Evolutionary conservation across 2,888 invertebrate genomes (phyloP).

Genomic region (Drosophila meridiana): DNA sequence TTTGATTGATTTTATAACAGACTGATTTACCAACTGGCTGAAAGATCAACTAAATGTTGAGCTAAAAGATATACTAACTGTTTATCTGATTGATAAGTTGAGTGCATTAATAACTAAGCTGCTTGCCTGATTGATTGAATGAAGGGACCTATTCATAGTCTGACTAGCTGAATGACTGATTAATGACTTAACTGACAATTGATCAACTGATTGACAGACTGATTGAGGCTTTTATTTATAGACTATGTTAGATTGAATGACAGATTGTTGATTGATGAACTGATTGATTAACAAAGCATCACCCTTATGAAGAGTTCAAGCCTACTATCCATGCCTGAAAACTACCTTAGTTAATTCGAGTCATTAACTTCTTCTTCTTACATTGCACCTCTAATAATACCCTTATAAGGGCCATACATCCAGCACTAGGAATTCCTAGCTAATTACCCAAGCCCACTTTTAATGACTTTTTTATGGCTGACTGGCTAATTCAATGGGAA

Average conservation of each 20-base stretch:
- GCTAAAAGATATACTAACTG: too few relatives aligned
- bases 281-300: too few relatives aligned
- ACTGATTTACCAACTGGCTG: too few relatives aligned
- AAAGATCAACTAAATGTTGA: too few relatives aligned
- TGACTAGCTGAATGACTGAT: background rate
- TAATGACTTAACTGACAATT: background rate
- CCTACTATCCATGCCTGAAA: too few relatives aligned
- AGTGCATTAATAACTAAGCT: background rate
- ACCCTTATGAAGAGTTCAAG: too few relatives aligned
- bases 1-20: background rate
- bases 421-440: background rate
- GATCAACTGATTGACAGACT: background rate
- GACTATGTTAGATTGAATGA: background rate
- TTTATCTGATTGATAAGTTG: background rate
- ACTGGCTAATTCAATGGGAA: background rate
- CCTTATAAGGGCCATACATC: background rate
- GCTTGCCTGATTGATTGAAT: background rate
- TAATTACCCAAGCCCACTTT: background rate
- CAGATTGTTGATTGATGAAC: background rate
- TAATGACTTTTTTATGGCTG: background rate
- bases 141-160: background rate
- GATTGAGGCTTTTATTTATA: too few relatives aligned
- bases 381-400: too few relatives aligned
- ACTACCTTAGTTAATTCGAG: background rate
- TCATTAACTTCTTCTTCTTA: too few relatives aligned